A percentile compares a stretch with the other conserved stretches of the same genome.
Evolutionary conservation across 2,888 invertebrate genomes (phyloP).

Genomic region (Oscheius sp.): DNA sequence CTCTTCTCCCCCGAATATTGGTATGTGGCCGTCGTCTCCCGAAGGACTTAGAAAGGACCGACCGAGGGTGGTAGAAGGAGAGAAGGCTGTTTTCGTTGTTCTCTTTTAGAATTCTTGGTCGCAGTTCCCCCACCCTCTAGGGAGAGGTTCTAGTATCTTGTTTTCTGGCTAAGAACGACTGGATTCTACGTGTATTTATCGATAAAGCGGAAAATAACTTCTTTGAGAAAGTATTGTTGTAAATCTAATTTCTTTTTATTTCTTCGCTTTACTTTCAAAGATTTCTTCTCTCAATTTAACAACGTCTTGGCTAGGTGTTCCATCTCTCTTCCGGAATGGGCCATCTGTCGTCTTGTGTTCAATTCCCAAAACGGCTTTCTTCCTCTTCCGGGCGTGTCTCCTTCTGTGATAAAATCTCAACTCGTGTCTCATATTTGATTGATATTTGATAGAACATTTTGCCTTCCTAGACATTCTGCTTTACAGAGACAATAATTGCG

Average conservation of each 20-base stretch:
- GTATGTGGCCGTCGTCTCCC: slow-evolving; percentile 6
- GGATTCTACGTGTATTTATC: too few species aligned
- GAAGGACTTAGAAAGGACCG: too few species aligned
- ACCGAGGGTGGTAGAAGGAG: background rate
- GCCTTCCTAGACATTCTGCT: background rate
- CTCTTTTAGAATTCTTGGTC: background rate
- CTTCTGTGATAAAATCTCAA: background rate
- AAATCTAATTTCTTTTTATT: background rate
- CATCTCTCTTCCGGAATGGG: background rate
- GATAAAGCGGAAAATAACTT: too few species aligned
- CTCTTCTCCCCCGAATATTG: background rate
- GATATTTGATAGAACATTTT: background rate
- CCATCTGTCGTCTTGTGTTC: slow-evolving; percentile 15
- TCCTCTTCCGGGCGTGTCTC: background rate
- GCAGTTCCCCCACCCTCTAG: background rate
- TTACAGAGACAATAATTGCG: too few species aligned
- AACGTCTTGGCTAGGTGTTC: background rate
- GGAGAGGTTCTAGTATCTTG: background rate
- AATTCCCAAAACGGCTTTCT: slow-evolving; percentile 13
- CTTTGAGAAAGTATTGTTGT: background rate
- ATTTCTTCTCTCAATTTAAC: background rate
- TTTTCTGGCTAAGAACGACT: background rate
- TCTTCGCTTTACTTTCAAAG: background rate
- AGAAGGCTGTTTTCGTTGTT: background rate
- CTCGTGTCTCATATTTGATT: slow-evolving; percentile 9